phyloP scores from a whole-genome alignment of 2,113 vertebrate species.

The Corythoichthys haematopterus region DNA sequence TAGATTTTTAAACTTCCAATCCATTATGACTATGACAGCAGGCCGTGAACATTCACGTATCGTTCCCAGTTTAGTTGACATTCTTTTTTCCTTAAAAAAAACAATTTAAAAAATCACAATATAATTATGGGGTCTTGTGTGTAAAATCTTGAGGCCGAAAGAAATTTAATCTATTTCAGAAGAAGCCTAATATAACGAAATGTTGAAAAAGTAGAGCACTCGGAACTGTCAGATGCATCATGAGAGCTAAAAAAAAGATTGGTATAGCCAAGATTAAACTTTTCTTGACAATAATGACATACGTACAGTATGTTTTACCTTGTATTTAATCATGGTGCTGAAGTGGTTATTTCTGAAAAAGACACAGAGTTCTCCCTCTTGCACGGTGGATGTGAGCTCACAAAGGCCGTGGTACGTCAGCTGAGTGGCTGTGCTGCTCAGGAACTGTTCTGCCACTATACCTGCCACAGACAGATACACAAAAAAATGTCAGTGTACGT shows the following conservation, averaged over 20 bases:
- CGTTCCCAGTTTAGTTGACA: too few relatives aligned
- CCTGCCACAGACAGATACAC: constrained; percentile 64
- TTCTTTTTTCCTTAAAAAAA: too few relatives aligned
- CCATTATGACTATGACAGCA: too few relatives aligned
- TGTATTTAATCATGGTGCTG: constrained; percentile 98
- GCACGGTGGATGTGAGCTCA: constrained; percentile 91
- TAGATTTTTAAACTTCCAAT: neutral
- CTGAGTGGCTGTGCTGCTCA: constrained; percentile 94
- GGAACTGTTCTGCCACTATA: constrained; percentile 93
- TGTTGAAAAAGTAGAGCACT: too few relatives aligned
- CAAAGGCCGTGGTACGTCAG: constrained; percentile 96
- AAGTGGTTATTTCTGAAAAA: constrained; percentile 99
- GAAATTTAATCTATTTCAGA: neutral
- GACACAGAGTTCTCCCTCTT: constrained; percentile 96
- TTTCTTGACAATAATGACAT: neutral
- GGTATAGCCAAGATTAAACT: neutral
- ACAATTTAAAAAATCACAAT: neutral
- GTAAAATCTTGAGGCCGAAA: neutral
- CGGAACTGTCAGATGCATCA: neutral
- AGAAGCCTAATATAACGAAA: neutral
- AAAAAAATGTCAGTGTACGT: neutral
- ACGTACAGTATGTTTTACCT: constrained; percentile 74
- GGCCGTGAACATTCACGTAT: too few relatives aligned
- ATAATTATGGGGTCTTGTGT: too few relatives aligned
- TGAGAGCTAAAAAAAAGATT: neutral